phyloP scores from a whole-genome alignment of 1,140 invertebrate genomes.

The Macrocentrus cingulum region DNA sequence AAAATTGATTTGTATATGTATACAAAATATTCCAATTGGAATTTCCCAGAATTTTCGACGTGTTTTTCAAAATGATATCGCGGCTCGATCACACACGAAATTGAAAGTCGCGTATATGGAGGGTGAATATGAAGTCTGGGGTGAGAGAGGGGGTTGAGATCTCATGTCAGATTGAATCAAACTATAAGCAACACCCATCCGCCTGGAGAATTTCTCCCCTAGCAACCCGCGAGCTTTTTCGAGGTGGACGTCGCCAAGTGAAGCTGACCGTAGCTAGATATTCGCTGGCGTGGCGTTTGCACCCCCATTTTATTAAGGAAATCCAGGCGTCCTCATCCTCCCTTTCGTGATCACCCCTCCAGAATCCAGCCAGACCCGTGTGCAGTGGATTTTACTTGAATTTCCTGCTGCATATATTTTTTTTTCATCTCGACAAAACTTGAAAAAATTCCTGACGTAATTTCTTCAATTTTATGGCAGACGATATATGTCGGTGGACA shows the following conservation, averaged over 20 bases:
- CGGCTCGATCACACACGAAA: neutral
- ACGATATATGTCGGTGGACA: slow-evolving; percentile 24
- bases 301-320: slow-evolving; percentile 55
- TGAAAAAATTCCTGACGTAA: no score
- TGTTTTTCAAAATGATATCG: no score
- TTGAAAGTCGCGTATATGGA: slow-evolving; percentile 14
- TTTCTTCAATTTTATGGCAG: slow-evolving; percentile 48
- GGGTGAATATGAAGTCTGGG: slow-evolving; percentile 11
- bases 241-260: slow-evolving; percentile 44
- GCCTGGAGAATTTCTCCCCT: slow-evolving; percentile 31
- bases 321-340: slow-evolving; percentile 35
- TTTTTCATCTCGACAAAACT: no score
- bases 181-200: slow-evolving; percentile 46
- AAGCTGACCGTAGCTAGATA: slow-evolving; percentile 52
- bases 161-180: slow-evolving; percentile 50
- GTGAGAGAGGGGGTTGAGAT: slow-evolving; percentile 3
- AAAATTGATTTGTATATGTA: no score
- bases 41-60: no score
- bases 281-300: slow-evolving; percentile 54
- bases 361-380: no score
- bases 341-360: no score
- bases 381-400: no score
- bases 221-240: slow-evolving; percentile 35
- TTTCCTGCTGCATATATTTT: no score
- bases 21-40: no score